Evolutionary conservation across 2,113 vertebrate species (phyloP).

Genomic region (Oryzias celebensis): DNA sequence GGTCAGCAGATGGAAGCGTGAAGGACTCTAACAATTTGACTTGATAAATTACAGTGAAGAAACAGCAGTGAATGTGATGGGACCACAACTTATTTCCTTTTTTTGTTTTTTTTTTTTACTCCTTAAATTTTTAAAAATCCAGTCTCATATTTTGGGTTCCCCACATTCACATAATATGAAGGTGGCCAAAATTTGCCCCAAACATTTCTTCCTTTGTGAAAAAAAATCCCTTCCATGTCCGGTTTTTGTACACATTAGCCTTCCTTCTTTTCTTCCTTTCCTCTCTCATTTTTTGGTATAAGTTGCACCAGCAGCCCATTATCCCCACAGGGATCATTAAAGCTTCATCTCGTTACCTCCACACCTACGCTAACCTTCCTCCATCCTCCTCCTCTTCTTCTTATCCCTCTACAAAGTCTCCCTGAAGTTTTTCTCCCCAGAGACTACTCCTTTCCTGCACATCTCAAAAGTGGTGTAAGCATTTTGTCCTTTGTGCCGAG

Average conservation of each 20-base stretch:
- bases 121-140: no score
- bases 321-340: slow-evolving; percentile 69
- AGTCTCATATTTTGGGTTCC: no score
- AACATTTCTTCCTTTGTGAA: no score
- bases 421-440: slow-evolving; percentile 64
- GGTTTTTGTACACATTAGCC: not conserved
- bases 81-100: no score
- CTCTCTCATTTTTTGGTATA: slow-evolving; percentile 16
- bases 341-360: slow-evolving; percentile 59
- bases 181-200: not conserved
- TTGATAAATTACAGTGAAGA: no score
- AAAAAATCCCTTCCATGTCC: not conserved
- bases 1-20: no score
- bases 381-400: slow-evolving; percentile 33
- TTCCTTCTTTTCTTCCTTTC: not conserved
- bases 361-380: slow-evolving; percentile 61
- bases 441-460: slow-evolving; percentile 30
- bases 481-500: slow-evolving; percentile 63
- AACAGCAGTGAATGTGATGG: no score
- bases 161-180: not conserved
- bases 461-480: slow-evolving; percentile 53
- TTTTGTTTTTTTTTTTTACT: no score
- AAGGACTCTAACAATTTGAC: no score
- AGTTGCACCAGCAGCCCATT: slow-evolving; percentile 52
- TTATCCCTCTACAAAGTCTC: slow-evolving; percentile 50